Evolutionary conservation across 2,113 vertebrate genomes (phyloP), one percentile per base, ranked within the genome.

Genomic region (Myanophis thanlyinensis): DNA sequence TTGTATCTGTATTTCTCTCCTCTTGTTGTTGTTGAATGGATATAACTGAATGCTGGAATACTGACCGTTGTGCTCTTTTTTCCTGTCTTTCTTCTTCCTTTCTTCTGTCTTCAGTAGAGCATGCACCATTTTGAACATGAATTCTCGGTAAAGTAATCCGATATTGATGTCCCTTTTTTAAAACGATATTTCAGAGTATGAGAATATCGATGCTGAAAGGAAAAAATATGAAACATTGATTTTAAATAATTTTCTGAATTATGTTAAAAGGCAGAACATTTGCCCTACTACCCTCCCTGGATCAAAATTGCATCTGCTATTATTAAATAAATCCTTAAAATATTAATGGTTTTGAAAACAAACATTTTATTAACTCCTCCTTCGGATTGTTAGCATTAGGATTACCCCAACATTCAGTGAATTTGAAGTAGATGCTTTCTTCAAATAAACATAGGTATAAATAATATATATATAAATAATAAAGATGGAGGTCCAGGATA

Each of bases 91-190:
- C 93, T 97, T 94, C 93, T 97, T 96, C 97, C 96, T 96, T 97
- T 98, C 96, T 98, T 97, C 98, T 96, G 97, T 98, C 98, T 98
- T 98, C 98, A 97, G 97, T 99, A 99, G 99, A 99, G 98, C 98
- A 99, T 99, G 98, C 98, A 95, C 98, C 98, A 98, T 99, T 98
- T 98, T 99, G 99, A 99, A 98, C 98, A 95, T 98, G 98, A 98
- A 96, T 98, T 97, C 98, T 98, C 98, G 97, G 98, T 99, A 99
- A 99, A 98, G 99, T 99, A 99, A 98, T 97, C 97, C 95, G 95
- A 97, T 97, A 97, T 97, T 98, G 97, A 98, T 97, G 97, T 98
- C 91, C 97, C 90, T 94, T 91, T 97, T 97, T 98, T 98, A 11
- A 98, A 98, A 98, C 98, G 98, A 97, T 98, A 98, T 97, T 97